Base-by-base conservation (phyloP, 1,140 invertebrate species). In the Danaus melanippus region DNA sequence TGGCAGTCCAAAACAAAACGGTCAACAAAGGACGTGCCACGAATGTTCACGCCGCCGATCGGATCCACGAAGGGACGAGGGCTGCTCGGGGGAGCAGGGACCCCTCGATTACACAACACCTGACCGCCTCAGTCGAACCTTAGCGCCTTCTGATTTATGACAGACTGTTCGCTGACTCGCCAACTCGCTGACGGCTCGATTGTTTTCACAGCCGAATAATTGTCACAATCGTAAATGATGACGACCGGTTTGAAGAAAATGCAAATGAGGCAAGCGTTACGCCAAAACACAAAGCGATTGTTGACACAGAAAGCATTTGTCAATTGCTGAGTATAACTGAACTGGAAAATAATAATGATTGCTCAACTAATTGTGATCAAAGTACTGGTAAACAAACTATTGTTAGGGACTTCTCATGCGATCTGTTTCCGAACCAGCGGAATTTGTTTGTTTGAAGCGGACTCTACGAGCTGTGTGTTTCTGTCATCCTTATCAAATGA, bases 1-100 rank as follows among this genome's bases (percentile, higher is more conserved):
- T 84, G 82, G 79, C 78, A 74, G 76, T 85, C 79, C 82, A 85
- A 85, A 83, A 85, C 82, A 85, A 85, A 85, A 83, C 79, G 76
- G 77, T 80, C 79, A 82, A 85, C 82, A 81, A 82, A 85, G 79
- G 82, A 85, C 77, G 76, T 85, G 82, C 79, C 79, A 80, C 78
- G 71, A 80, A 83, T 83, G 82, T 83, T 80, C 79, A 76, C 81
- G 74, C 74, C 77, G 74, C 76, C 77, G 70, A 65, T 61, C 68
- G 69, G 65, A 63, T 69, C 58, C 67, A 66, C 64, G 68, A 66
- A 74, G 74, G 75, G 79, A 74, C 76, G 71, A 55, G 66, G 70
- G 71, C 66, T 69, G 64, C 60, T 66, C 57, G 53, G 50, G 39
- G 41, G 60, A 53, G 49, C 57, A 57, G 59, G 69, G 60, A 67